These are phyloP conservation scores for Ammodytes marinus DNA, from an alignment of 2,113 vertebrate species.

Conservation along the genomic window DNA sequence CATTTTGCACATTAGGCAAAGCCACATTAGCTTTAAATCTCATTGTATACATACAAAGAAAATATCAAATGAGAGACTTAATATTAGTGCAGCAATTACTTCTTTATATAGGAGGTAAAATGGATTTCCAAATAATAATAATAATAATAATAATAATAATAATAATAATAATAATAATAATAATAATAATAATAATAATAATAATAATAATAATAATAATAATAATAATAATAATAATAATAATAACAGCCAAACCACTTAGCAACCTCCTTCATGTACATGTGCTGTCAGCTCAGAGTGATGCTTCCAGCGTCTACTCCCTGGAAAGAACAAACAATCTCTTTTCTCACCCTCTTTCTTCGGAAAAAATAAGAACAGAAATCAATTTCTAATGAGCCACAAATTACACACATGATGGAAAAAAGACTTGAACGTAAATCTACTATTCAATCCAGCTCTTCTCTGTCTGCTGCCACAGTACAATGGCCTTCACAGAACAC, in stretches of 20 bases:
- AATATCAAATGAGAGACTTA: background rate
- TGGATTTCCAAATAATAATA: background rate
- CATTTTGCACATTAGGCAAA: background rate
- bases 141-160: conserved; percentile 7
- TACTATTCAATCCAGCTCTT: conserved; percentile 29
- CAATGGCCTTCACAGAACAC: conserved; percentile 36
- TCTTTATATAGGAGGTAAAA: background rate
- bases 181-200: conserved; percentile 10
- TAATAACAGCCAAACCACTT: conserved; percentile 12
- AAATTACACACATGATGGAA: conserved; percentile 35
- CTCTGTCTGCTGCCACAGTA: conserved; percentile 27
- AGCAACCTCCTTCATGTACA: background rate
- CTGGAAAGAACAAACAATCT: background rate
- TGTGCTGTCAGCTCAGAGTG: conserved; percentile 2
- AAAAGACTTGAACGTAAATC: conserved; percentile 12
- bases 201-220: conserved; percentile 10
- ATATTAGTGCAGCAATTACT: background rate
- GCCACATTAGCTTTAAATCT: background rate
- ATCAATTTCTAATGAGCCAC: conserved; percentile 26
- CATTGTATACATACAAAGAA: background rate
- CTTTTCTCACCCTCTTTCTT: conserved; percentile 2
- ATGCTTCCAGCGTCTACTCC: background rate
- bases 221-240: conserved; percentile 1
- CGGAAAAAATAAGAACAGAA: conserved; percentile 1
- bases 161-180: conserved; percentile 4